phyloP scores from a whole-genome alignment of 2,113 vertebrate genomes.

The Edolisoma coerulescens region DNA sequence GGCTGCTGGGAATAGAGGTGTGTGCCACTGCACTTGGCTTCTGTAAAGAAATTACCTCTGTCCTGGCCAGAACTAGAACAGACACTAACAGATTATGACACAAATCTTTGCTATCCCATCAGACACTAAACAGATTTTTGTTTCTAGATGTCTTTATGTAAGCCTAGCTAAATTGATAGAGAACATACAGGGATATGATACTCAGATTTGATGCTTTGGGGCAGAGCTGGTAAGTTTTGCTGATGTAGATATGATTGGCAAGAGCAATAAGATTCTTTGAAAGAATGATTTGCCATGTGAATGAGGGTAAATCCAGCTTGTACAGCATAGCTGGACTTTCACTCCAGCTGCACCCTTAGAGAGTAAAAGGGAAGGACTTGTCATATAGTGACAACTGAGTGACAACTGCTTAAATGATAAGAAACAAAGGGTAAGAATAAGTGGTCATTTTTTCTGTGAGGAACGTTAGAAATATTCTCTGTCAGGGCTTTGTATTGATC shows the following conservation, averaged over 20 bases:
- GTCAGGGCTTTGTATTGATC: background rate
- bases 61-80: fast-evolving
- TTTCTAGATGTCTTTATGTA: background rate
- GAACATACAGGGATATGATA: background rate
- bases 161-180: background rate
- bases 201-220: background rate
- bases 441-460: background rate
- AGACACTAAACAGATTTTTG: background rate
- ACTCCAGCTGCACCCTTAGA: background rate
- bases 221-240: background rate
- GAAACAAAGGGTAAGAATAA: background rate
- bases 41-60: background rate
- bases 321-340: background rate
- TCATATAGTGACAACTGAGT: background rate
- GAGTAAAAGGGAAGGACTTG: background rate
- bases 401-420: background rate
- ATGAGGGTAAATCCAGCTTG: background rate
- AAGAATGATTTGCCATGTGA: background rate
- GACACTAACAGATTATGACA: background rate
- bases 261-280: background rate
- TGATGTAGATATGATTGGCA: background rate
- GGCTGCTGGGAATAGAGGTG: background rate
- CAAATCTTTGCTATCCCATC: background rate
- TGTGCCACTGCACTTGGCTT: no score
- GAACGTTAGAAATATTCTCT: background rate